phyloP scores from a whole-genome alignment of 2,888 invertebrate species.

The Podabrus alpinus region DNA sequence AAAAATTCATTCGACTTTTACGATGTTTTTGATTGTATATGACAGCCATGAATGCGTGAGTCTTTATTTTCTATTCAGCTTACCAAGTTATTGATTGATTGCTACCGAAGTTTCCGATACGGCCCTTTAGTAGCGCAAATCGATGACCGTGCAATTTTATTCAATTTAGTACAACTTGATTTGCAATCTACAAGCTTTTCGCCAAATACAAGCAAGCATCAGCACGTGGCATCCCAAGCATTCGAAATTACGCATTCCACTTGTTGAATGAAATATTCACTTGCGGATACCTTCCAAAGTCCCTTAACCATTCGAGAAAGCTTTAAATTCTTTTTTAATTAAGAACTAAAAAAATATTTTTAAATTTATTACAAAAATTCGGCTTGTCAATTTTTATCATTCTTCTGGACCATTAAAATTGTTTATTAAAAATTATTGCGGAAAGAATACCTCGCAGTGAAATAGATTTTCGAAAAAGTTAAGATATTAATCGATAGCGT shows the following conservation, averaged over 20 bases:
- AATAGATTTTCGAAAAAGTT: background rate
- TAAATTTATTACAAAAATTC: background rate
- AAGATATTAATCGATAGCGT: background rate
- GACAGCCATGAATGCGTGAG: conserved; percentile 21
- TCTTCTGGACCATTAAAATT: background rate
- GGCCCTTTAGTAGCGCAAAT: conserved; percentile 16
- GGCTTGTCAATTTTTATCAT: background rate
- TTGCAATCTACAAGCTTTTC: background rate
- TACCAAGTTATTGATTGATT: conserved; percentile 26
- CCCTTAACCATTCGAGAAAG: background rate
- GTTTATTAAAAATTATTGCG: background rate
- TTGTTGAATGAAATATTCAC: conserved; percentile 1
- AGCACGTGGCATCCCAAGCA: background rate
- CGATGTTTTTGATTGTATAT: conserved; percentile 23
- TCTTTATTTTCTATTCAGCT: conserved; percentile 13
- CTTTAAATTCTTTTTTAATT: background rate
- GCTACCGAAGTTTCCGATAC: conserved; percentile 25
- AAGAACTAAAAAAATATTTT: background rate
- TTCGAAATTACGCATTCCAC: conserved; percentile 19
- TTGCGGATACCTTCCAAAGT: background rate
- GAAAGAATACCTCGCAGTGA: background rate
- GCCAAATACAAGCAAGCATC: conserved; percentile 1
- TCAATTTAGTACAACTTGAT: conserved; percentile 1
- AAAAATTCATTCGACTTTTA: conserved; percentile 19
- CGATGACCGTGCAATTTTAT: conserved; percentile 16